A percentile compares a stretch with the other conserved stretches of the same genome.
phyloP scores from a whole-genome alignment of 2,797 vertebrate species.

The Parauchenoglanis punctatus region DNA sequence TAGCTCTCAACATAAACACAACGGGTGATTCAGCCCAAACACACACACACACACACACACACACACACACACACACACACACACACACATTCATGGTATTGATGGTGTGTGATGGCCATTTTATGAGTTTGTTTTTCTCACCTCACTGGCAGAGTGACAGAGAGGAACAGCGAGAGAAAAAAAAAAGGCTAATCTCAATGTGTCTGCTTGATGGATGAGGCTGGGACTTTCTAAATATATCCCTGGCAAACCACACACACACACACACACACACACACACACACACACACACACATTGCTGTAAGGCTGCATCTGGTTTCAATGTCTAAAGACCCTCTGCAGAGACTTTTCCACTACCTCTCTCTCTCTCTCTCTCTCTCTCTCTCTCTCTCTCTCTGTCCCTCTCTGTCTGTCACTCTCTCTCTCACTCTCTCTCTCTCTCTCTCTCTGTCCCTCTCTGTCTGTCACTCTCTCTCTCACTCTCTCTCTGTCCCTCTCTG shows the following conservation, averaged over 20 bases:
- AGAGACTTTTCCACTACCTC: constrained; percentile 37
- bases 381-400: not conserved
- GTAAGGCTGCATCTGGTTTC: constrained; percentile 71
- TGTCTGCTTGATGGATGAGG: constrained; percentile 67
- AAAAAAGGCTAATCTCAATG: constrained; percentile 41
- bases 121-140: constrained; percentile 51
- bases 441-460: not conserved
- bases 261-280: constrained; percentile 30
- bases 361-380: not conserved
- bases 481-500: not conserved
- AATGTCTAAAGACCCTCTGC: constrained; percentile 66
- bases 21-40: not conserved
- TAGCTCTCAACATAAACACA: not conserved
- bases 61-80: constrained; percentile 18
- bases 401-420: not conserved
- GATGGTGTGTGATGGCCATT: constrained; percentile 16
- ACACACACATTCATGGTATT: not conserved
- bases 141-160: constrained; percentile 30
- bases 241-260: constrained; percentile 52
- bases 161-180: constrained; percentile 30
- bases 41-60: constrained; percentile 6
- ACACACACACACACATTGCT: constrained; percentile 47
- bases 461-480: not conserved
- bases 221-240: constrained; percentile 66
- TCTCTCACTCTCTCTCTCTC: no score